Evolutionary conservation across 2,113 vertebrate genomes (phyloP).

Genomic region (Elephantulus edwardii): DNA sequence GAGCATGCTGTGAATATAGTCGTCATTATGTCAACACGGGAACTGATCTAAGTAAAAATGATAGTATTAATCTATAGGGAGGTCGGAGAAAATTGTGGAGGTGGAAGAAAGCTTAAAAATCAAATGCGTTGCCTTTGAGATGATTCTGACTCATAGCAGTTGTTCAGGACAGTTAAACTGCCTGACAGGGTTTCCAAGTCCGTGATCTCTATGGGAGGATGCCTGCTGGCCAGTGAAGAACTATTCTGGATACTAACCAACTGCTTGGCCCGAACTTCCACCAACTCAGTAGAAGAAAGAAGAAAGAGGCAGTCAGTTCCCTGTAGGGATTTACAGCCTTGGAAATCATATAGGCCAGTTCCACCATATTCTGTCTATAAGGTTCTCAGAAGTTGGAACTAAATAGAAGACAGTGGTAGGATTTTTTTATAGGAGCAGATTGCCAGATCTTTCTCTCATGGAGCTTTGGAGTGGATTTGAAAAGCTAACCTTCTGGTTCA

Average conservation of each 20-base stretch:
- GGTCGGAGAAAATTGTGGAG: constrained; percentile 31
- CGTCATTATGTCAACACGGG: constrained; percentile 59
- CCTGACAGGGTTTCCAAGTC: neutral
- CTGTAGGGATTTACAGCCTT: no score
- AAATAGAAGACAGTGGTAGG: no score
- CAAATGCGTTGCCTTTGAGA: neutral
- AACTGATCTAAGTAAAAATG: constrained; percentile 40
- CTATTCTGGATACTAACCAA: no score
- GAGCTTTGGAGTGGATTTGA: neutral
- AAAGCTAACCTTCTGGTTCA: neutral
- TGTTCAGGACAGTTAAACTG: neutral
- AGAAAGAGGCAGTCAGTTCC: no score
- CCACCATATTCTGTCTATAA: no score
- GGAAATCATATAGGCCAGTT: no score
- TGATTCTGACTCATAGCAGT: neutral
- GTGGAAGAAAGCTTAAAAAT: neutral
- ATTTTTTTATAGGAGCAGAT: no score
- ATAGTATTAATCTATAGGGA: constrained; percentile 53
- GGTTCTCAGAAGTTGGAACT: no score
- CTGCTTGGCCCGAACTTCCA: no score
- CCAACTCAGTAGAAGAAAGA: no score
- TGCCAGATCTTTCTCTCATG: neutral
- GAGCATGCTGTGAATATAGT: constrained; percentile 53
- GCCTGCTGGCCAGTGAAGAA: no score
- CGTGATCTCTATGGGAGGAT: no score